A percentile compares a stretch with the other conserved stretches of the same genome.
These are phyloP conservation scores for Leucosticte australis DNA, from an alignment of 2,113 vertebrate genomes.

Conservation along the genomic window DNA sequence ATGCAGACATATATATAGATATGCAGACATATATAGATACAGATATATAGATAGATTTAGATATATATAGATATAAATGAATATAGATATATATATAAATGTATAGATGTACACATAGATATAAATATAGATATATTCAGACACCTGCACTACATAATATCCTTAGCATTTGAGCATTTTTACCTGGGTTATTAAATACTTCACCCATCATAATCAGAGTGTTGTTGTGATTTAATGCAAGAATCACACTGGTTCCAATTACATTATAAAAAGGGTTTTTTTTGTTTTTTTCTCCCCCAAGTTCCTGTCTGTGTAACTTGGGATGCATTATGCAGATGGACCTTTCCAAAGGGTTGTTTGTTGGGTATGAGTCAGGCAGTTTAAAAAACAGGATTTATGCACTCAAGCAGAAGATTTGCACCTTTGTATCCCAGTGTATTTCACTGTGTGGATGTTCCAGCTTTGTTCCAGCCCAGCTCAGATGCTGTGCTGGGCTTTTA, in stretches of 20 bases:
- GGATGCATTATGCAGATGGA: neutral
- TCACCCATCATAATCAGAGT: neutral
- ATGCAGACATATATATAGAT: neutral
- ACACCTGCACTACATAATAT: neutral
- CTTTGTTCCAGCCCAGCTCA: neutral
- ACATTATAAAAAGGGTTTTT: neutral
- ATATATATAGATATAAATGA: neutral
- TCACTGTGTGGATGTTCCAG: neutral
- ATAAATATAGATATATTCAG: neutral
- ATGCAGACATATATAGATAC: too few species aligned
- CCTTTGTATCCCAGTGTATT: neutral
- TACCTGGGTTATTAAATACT: neutral
- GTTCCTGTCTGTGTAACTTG: rapidly evolving
- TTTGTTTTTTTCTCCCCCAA: neutral
- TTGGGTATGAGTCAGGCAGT: neutral
- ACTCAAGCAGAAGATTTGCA: neutral
- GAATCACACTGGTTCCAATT: neutral
- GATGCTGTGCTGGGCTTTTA: neutral
- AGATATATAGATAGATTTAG: neutral
- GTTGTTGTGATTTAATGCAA: neutral
- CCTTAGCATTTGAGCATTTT: neutral
- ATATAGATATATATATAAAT: neutral
- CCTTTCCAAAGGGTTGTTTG: neutral
- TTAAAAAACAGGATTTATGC: neutral
- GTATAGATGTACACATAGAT: neutral